A percentile compares a stretch with the other conserved stretches of the same genome.
These are phyloP conservation scores for Thaumetopoea pityocampa DNA, from an alignment of 1,140 invertebrate species.

Conservation along the genomic window DNA sequence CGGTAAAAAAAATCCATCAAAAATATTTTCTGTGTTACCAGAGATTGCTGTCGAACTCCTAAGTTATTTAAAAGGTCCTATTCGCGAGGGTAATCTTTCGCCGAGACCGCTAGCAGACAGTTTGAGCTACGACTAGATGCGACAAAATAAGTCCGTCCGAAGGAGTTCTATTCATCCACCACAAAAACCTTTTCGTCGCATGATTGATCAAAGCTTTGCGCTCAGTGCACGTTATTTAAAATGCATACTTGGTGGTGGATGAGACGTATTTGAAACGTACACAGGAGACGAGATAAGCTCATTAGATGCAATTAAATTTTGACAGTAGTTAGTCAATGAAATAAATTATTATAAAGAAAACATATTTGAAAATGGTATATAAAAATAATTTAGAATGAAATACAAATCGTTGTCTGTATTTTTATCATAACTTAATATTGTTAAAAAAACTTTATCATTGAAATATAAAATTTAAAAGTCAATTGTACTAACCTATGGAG, in stretches of 20 bases:
- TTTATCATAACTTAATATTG: no score
- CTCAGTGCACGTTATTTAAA: conserved; percentile 46
- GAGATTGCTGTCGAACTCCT: conserved; percentile 34
- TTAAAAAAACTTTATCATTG: no score
- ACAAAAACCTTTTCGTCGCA: conserved; percentile 62
- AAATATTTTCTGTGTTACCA: conserved; percentile 45
- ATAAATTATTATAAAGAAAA: no score
- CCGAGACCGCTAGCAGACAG: conserved; percentile 45
- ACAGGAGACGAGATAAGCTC: conserved; percentile 8
- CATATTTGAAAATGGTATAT: no score
- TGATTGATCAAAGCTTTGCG: conserved; percentile 67
- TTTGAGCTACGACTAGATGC: conserved; percentile 30
- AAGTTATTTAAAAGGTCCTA: conserved; percentile 59
- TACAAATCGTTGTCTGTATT: no score
- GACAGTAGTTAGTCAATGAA: conserved; percentile 4
- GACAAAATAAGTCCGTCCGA: conserved; percentile 58
- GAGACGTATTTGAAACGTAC: conserved; percentile 4
- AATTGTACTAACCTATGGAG: no score
- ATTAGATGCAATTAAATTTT: conserved; percentile 7
- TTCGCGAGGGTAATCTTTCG: conserved; percentile 55
- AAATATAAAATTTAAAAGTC: no score
- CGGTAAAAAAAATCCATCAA: conserved; percentile 36
- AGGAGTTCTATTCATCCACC: conserved; percentile 52
- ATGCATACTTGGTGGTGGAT: conserved; percentile 35
- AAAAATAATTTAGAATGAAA: no score